Conservation (phyloP, 1,140 invertebrate genomes). For the Drosophila funebris region DNA sequence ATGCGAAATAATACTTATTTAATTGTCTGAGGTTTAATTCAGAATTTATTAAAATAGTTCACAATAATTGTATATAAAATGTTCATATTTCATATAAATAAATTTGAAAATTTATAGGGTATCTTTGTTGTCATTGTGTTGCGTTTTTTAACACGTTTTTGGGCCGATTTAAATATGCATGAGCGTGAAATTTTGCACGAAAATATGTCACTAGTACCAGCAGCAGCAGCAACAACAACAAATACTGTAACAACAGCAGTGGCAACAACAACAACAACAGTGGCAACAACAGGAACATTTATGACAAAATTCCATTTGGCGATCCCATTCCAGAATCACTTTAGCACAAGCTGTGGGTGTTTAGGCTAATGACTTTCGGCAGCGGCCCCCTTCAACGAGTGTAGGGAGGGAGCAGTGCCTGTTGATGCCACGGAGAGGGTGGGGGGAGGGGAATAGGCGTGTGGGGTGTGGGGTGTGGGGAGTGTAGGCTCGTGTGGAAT, state of each 20-base stretch:
- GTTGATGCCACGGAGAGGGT: too few species aligned
- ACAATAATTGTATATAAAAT: too few species aligned
- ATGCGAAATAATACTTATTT: neutral
- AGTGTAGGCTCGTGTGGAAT: slow-evolving; percentile 67
- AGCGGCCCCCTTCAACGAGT: slow-evolving; percentile 22
- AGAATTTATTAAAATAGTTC: too few species aligned
- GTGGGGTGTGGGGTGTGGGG: neutral
- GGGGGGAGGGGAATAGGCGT: neutral
- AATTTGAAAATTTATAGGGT: slow-evolving; percentile 2
- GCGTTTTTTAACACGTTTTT: slow-evolving; percentile 31
- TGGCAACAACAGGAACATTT: slow-evolving; percentile 56
- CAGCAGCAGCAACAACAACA: slow-evolving; percentile 7
- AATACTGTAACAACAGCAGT: slow-evolving; percentile 13
- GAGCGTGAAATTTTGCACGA: slow-evolving; percentile 76
- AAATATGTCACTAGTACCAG: slow-evolving; percentile 68
- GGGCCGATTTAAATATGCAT: slow-evolving; percentile 65
- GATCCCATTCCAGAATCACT: slow-evolving; percentile 36
- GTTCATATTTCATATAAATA: too few species aligned
- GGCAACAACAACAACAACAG: slow-evolving; percentile 19
- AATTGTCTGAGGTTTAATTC: too few species aligned
- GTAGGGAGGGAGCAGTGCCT: too few species aligned
- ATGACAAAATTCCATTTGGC: slow-evolving; percentile 80
- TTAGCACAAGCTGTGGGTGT: slow-evolving; percentile 62
- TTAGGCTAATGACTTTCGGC: slow-evolving; percentile 75
- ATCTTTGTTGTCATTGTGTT: neutral